Percentiles rank a stretch among this genome's conserved stretches.
phyloP scores from a whole-genome alignment of 2,888 invertebrate genomes.

The Stenodera caucasica region DNA sequence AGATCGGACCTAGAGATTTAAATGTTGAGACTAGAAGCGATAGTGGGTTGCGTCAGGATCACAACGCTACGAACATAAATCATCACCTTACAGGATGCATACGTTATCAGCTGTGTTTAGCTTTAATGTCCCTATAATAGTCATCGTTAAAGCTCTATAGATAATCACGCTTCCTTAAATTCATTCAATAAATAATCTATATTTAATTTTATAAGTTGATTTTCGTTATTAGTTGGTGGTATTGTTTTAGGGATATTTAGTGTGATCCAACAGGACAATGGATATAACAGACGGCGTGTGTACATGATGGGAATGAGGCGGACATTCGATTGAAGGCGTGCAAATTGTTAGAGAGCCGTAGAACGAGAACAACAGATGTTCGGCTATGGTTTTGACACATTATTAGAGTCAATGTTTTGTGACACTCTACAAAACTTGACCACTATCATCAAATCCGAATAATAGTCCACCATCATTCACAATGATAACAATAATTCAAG shows the following conservation, averaged over 20 bases:
- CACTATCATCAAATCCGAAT: constrained; percentile 10
- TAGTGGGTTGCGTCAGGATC: constrained; percentile 11
- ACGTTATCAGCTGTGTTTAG: constrained; percentile 11
- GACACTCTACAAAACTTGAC: constrained; percentile 29
- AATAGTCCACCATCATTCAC: neutral
- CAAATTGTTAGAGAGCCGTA: constrained; percentile 12
- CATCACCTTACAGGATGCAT: constrained; percentile 21
- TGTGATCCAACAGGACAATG: constrained; percentile 34
- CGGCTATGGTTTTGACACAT: constrained; percentile 30
- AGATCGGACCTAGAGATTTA: constrained; percentile 10
- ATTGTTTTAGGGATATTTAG: constrained; percentile 33
- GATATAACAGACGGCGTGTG: constrained; percentile 31
- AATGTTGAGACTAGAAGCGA: constrained; percentile 12
- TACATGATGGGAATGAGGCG: constrained; percentile 29
- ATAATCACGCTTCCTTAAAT: constrained; percentile 8
- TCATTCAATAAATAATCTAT: neutral
- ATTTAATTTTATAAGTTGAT: too few species aligned
- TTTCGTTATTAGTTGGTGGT: neutral
- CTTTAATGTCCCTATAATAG: constrained; percentile 13
- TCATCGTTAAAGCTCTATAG: neutral
- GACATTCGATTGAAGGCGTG: constrained; percentile 24
- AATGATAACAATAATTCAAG: neutral
- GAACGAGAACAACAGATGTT: constrained; percentile 16
- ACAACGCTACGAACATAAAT: constrained; percentile 17
- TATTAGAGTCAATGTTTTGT: constrained; percentile 28